These are phyloP conservation scores for Drosophila sturtevanti DNA, from an alignment of 1,140 invertebrate genomes.

Conservation along the genomic window DNA sequence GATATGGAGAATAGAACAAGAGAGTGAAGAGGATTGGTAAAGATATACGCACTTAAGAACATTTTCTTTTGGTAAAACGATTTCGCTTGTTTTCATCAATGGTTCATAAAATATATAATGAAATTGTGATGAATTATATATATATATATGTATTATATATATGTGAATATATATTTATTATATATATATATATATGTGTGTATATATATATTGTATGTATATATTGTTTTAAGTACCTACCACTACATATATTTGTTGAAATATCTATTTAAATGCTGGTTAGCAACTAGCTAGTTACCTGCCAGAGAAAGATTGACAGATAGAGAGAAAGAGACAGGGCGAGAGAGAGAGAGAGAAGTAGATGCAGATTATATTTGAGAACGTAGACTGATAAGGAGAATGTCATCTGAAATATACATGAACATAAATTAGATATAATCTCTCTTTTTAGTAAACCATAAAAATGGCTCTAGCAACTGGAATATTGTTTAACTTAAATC, in stretches of 20 bases:
- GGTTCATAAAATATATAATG: constrained; percentile 8
- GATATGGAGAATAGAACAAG: not conserved
- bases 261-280: not conserved
- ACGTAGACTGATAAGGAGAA: not conserved
- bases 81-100: constrained; percentile 9
- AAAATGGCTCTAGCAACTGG: too few relatives aligned
- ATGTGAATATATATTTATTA: not conserved
- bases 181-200: not conserved
- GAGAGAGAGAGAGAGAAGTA: not conserved
- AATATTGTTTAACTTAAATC: not conserved
- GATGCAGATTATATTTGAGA: not conserved
- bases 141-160: not conserved
- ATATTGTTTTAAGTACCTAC: too few relatives aligned
- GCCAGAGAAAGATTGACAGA: not conserved
- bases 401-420: not conserved
- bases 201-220: not conserved
- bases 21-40: not conserved
- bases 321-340: not conserved
- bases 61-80: constrained; percentile 3
- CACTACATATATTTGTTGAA: not conserved
- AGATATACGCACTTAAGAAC: constrained; percentile 7
- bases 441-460: not conserved
- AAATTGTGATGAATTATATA: constrained; percentile 5
- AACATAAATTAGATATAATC: not conserved
- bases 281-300: not conserved